phyloP scores from a whole-genome alignment of 2,888 invertebrate species.

The Macrosiphum euphorbiae region DNA sequence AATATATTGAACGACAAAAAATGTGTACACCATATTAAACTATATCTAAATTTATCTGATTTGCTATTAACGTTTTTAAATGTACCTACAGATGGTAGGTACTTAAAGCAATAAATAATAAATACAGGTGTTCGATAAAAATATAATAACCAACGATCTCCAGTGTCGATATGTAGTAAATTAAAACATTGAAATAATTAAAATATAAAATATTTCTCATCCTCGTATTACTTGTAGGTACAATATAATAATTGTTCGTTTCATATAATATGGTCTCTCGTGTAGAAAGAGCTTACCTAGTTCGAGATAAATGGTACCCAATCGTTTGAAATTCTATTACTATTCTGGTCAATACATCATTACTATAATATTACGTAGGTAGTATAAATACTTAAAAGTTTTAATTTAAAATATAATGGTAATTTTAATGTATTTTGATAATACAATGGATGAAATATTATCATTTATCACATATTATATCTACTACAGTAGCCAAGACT shows the following conservation, averaged over 20 bases:
- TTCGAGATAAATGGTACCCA: neutral
- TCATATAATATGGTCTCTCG: neutral
- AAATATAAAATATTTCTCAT: neutral
- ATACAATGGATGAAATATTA: neutral
- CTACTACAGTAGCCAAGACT: neutral
- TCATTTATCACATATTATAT: neutral
- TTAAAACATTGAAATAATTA: neutral
- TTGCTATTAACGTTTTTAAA: neutral
- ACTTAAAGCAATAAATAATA: neutral
- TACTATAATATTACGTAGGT: neutral
- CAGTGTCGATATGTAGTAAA: too few relatives aligned
- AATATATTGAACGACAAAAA: neutral
- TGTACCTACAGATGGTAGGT: neutral
- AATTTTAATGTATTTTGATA: neutral
- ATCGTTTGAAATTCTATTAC: neutral
- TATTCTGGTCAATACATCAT: neutral
- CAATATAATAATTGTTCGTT: neutral
- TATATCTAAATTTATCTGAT: neutral
- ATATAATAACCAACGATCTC: neutral
- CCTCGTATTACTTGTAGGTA: neutral
- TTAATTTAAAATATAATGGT: neutral
- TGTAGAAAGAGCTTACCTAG: neutral
- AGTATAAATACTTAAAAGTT: neutral
- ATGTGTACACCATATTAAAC: too few relatives aligned
- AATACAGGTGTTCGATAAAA: neutral